phyloP scores from a whole-genome alignment of 2,113 vertebrate species.

The Pterocles orientalis region DNA sequence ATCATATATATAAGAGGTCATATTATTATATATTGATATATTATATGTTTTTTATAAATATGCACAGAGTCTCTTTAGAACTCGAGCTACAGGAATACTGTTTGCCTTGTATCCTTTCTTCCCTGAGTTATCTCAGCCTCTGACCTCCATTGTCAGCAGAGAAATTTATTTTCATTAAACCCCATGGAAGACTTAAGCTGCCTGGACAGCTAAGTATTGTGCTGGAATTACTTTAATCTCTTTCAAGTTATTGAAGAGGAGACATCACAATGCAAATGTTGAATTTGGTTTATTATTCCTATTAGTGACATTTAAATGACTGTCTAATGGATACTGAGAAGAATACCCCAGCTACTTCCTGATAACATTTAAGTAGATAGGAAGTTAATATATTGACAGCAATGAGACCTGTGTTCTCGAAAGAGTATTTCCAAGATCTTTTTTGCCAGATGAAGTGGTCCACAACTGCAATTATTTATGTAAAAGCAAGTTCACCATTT shows the following conservation, averaged over 20 bases:
- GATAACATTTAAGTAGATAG: neutral
- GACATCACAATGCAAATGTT: neutral
- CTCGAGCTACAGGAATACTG: neutral
- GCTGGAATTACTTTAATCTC: neutral
- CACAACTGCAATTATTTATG: neutral
- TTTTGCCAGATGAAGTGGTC: neutral
- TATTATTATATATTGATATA: neutral
- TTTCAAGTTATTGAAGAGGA: neutral
- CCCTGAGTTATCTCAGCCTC: neutral
- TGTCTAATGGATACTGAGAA: neutral
- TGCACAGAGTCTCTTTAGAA: neutral
- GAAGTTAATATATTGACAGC: neutral
- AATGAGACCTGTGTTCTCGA: neutral
- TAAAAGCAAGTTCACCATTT: neutral
- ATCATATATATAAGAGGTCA: neutral
- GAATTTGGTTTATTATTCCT: neutral
- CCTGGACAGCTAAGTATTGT: neutral
- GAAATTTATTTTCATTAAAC: neutral
- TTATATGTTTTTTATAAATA: neutral
- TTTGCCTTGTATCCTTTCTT: neutral
- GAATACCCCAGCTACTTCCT: neutral
- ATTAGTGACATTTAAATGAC: neutral
- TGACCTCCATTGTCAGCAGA: neutral
- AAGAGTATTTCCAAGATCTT: neutral
- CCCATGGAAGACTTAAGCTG: neutral